Evolutionary conservation across 1,140 invertebrate species (phyloP).

Genomic region (Neodiprion fabricii): DNA sequence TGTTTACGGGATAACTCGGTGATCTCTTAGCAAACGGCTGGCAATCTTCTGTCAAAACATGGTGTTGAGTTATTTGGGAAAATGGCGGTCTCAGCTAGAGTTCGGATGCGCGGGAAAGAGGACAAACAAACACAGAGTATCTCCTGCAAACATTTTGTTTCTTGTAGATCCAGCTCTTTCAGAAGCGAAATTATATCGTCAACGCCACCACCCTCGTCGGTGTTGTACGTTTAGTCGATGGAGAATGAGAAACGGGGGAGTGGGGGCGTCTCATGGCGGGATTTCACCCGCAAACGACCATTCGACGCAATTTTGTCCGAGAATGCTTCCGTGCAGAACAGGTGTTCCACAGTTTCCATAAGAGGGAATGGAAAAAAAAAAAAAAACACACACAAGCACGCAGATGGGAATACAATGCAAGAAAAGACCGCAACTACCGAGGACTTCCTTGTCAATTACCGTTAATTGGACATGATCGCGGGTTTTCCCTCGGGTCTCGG

Average conservation of each 20-base stretch:
- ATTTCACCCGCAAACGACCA: no score
- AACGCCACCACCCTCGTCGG: no score
- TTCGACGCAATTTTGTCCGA: no score
- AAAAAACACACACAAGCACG: background rate
- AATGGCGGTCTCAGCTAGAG: no score
- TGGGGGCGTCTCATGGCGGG: no score
- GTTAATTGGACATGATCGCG: background rate
- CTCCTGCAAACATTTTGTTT: no score
- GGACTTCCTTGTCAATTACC: background rate
- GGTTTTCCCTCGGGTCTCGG: background rate
- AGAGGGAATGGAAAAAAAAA: background rate
- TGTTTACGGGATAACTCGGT: background rate
- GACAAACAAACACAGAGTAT: no score
- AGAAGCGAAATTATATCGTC: no score
- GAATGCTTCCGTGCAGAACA: background rate
- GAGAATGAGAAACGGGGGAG: no score
- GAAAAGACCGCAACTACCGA: background rate
- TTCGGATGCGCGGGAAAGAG: no score
- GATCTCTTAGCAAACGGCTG: background rate
- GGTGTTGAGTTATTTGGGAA: background rate
- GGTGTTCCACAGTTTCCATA: background rate
- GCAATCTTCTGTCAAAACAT: slow-evolving; percentile 3
- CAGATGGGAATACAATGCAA: background rate
- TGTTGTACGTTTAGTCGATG: no score
- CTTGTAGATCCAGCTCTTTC: no score